Base-by-base conservation (phyloP, 2,888 invertebrate species). In the Chrysolina haemoptera region DNA sequence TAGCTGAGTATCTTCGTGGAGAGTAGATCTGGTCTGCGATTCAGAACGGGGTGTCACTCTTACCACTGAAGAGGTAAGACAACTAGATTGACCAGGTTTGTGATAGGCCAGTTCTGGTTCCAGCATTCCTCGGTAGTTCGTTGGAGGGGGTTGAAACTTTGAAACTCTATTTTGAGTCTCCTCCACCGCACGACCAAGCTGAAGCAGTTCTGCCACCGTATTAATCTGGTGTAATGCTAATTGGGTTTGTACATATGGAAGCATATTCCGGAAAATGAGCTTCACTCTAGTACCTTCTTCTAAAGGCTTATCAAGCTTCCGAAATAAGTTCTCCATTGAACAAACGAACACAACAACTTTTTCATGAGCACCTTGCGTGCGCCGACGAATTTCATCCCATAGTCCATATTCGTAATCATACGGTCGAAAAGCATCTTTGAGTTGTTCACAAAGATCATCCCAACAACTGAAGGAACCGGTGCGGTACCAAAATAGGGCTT, bases 71-170 rank as follows among this genome's bases (percentile, higher is more conserved):
- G 43, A 18, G 0, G 18, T 46, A 11, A 20, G 18, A 50, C 9
- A 40, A 43, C 20, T 16, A 40, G 14, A 16, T 4, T 46, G 16
- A 16, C 6, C 12, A 12, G 72, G 68, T 53, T 55, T 68, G 27
- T 40, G 62, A 18, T 73, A 73, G 6, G 73, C 73, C 16, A 73
- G 20, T 16, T 64, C 69, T n/a, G 73, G 73, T 69, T 73, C 73
- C 9, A 73, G n/a, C 20, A 64, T 20, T 12, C 63, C 27, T 18
- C 22, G n/a, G 18, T n/a, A 20, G n/a, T 53, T 55, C 11, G 70
- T 62, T 1, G 75, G 62, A 8, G 70, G 75, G 14, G 70, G 67
- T 1, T 9, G 11, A 35, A 75, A 73, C 10, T 27, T 27, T 41
- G 50, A 53, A n/a, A 62, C 46, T 16, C 73, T 50, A 9, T 11